Evolutionary conservation across 2,888 invertebrate species (phyloP).

Genomic region (Netelia inedita): DNA sequence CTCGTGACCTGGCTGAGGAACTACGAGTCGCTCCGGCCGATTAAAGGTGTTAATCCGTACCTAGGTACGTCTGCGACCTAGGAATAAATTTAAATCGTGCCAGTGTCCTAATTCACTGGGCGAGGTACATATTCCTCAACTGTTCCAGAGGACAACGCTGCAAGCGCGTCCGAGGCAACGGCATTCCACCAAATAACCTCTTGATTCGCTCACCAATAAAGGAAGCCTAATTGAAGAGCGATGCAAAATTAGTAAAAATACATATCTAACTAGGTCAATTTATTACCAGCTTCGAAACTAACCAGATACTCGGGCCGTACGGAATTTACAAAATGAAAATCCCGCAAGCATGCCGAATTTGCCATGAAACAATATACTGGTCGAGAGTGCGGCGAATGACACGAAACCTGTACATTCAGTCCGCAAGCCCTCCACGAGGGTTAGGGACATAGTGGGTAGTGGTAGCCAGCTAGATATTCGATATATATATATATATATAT

Average conservation of each 20-base stretch:
- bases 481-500: slow-evolving; percentile 1
- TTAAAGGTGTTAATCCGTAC: slow-evolving; percentile 36
- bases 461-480: slow-evolving; percentile 6
- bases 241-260: not conserved
- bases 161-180: slow-evolving; percentile 2
- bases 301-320: not conserved
- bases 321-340: slow-evolving; percentile 19
- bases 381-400: slow-evolving; percentile 30
- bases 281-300: not conserved
- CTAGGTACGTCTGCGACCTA: slow-evolving; percentile 11
- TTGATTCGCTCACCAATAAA: slow-evolving; percentile 13
- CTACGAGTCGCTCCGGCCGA: slow-evolving; percentile 29
- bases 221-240: slow-evolving; percentile 17
- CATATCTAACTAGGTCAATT: not conserved
- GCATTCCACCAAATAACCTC: not conserved
- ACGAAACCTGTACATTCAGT: slow-evolving; percentile 43
- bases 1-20: not conserved
- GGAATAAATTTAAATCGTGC: slow-evolving; percentile 50
- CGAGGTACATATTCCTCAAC: slow-evolving; percentile 15
- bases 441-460: slow-evolving; percentile 44
- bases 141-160: not conserved
- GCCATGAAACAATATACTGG: slow-evolving; percentile 25
- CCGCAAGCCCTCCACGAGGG: slow-evolving; percentile 30
- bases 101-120: slow-evolving; percentile 41
- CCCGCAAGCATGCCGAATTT: not conserved